Evolutionary conservation across 2,888 invertebrate species (phyloP), one percentile per base, ranked within the genome.

Genomic region (Macropis europaea): DNA sequence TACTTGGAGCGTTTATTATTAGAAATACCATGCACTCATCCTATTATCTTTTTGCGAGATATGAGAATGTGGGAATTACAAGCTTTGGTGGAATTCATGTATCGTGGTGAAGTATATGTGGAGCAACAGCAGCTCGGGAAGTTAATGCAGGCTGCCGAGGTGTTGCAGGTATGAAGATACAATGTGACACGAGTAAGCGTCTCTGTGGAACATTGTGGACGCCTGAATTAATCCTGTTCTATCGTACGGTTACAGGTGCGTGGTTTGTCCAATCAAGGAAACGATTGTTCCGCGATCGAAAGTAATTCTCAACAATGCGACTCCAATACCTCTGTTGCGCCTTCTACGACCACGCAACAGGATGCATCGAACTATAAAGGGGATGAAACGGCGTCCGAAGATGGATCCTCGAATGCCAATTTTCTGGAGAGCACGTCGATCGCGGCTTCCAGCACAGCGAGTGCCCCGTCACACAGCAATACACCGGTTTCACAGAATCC

Each of bases 21-120:
- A 28, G 95, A 95, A 89, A 95, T 96, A 90, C 96, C 96, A 0
- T 96, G 96, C 90, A 94, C 95, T 82, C 96, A 97, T 89, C 95
- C 96, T 19, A 96, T 96, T 34, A 88, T 96, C 69, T 93, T 96
- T 80, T 94, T 96, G 91, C 93, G 95, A 85, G 96, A 96, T 85
- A 96, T 96, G 93, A 82, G 88, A 66, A 90, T 89, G 90, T 90
- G 90, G 90, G 90, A 90, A 59, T 84, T 90, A 2, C 89, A 90
- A 63, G 90, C 90, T 2, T 74, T 90, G 52, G 89, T 90, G 6
- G 90, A 90, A 40, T 90, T 90, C 61, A 90, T 90, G 90, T 90
- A 90, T 71, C 87, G 89, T 4, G 90, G 90, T 2, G 90, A 90
- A 74, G 90, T 90, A 6, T 90, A 90, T 64, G 90, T 90, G 26